Evolutionary conservation across 2,113 vertebrate species (phyloP), one percentile per base, ranked within the genome.

Genomic region (Carassius carassius): DNA sequence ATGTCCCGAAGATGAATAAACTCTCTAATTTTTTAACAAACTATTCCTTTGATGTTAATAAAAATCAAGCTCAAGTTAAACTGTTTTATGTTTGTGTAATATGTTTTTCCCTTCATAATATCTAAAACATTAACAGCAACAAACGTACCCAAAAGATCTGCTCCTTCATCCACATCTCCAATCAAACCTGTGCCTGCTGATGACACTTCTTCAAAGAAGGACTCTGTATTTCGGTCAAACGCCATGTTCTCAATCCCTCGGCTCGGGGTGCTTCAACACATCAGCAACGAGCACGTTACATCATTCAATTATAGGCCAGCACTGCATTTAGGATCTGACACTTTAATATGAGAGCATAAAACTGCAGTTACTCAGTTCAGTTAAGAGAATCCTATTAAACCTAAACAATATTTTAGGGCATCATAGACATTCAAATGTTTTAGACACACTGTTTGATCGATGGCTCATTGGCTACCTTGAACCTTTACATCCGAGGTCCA

Each of bases 171-270:
- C 89, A 99, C 98, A 25, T 99, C 98, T 87, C 97, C 98, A 73
- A 99, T 99, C 78, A 99, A 94, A 78, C 97, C 98, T 1, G 96
- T 97, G 69, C 98, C 98, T 32, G 98, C 98, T 88, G 97, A 98
- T 11, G 97, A 99, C 89, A 99, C 92, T 92, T 99, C 98, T 90
- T 99, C 98, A 93, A 99, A 99, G 77, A 99, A 94, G 54, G 98
- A 99, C 67, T 99, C 97, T 60, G 97, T 99, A 85, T 99, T 99
- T 51, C 98, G 96, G 93, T 99, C 97, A 90, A 99, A 99, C 3
- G 96, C 98, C 95, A 96, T 95, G 94, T 99, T 99, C 92, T 99
- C 97, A 70, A 99, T 98, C 89, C 98, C 98, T 96, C 97, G 97
- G 87, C 96, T 96, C 2, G 97, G 98, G 79, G 97, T 99, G 88